Evolutionary conservation across 2,113 vertebrate species (phyloP).

Genomic region (Dunckerocampus dactyliophorus): DNA sequence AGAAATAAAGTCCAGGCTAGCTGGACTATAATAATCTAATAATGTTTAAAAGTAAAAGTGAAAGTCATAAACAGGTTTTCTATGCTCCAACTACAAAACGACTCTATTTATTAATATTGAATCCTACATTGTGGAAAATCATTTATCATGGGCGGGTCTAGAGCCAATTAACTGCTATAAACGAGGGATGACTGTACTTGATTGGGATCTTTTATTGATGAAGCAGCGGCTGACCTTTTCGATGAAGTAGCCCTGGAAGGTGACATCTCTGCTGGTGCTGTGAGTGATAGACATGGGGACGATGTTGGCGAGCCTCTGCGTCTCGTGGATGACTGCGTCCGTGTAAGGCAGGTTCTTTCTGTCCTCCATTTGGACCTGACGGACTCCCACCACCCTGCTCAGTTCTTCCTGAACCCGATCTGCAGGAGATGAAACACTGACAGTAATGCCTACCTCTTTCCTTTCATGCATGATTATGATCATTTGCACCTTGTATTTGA

Average conservation of each 20-base stretch:
- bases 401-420: slow-evolving; percentile 68
- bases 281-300: slow-evolving; percentile 45
- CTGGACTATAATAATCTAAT: too few relatives aligned
- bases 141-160: too few relatives aligned
- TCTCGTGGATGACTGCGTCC: slow-evolving; percentile 71
- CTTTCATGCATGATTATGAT: neutral
- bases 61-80: too few relatives aligned
- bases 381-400: slow-evolving; percentile 55
- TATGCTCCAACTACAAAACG: too few relatives aligned
- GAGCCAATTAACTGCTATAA: too few relatives aligned
- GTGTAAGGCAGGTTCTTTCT: slow-evolving; percentile 63
- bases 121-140: too few relatives aligned
- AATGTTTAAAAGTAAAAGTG: too few relatives aligned
- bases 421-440: slow-evolving; percentile 30
- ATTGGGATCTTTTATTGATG: too few relatives aligned
- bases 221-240: slow-evolving; percentile 17
- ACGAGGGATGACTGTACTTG: too few relatives aligned
- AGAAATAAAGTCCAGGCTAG: too few relatives aligned
- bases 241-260: slow-evolving; percentile 49
- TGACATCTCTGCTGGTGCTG: slow-evolving; percentile 47
- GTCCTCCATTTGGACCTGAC: slow-evolving; percentile 53
- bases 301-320: slow-evolving; percentile 61
- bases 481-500: slow-evolving; percentile 67
- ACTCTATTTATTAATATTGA: too few relatives aligned
- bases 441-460: slow-evolving; percentile 32